Evolutionary conservation across 2,888 invertebrate genomes (phyloP).

Genomic region (Lochmaea crataegi): DNA sequence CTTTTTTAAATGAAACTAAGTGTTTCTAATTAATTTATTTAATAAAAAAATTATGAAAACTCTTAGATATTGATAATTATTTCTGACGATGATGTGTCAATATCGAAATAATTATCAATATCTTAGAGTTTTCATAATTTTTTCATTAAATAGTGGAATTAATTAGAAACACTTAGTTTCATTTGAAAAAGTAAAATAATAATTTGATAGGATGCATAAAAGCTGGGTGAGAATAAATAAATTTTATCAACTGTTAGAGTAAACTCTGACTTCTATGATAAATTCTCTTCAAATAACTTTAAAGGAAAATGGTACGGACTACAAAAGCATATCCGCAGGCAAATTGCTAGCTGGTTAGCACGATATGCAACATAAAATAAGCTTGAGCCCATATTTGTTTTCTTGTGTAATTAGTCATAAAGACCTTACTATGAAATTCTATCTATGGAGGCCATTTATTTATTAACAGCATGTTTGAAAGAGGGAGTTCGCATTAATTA

Average conservation of each 20-base stretch:
- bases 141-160: too few species aligned
- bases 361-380: conserved; percentile 33
- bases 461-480: conserved; percentile 44
- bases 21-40: too few species aligned
- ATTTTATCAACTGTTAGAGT: conserved; percentile 26
- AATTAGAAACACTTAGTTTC: too few species aligned
- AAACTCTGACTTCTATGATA: conserved; percentile 21
- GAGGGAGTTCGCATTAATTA: conserved; percentile 54
- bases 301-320: conserved; percentile 24
- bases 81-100: too few species aligned
- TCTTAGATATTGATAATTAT: too few species aligned
- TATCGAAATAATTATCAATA: too few species aligned
- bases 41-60: too few species aligned
- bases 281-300: conserved; percentile 31
- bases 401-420: conserved; percentile 27
- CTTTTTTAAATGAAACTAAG: too few species aligned
- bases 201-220: conserved; percentile 5
- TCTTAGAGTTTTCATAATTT: too few species aligned
- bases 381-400: conserved; percentile 35
- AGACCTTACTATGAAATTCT: conserved; percentile 22
- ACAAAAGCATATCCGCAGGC: conserved; percentile 19
- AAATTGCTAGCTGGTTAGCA: conserved; percentile 20
- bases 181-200: too few species aligned
- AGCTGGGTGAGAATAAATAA: conserved; percentile 9
- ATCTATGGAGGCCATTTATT: conserved; percentile 45